phyloP scores from a whole-genome alignment of 2,888 invertebrate genomes.

The Hirtodrosophila trivittata region DNA sequence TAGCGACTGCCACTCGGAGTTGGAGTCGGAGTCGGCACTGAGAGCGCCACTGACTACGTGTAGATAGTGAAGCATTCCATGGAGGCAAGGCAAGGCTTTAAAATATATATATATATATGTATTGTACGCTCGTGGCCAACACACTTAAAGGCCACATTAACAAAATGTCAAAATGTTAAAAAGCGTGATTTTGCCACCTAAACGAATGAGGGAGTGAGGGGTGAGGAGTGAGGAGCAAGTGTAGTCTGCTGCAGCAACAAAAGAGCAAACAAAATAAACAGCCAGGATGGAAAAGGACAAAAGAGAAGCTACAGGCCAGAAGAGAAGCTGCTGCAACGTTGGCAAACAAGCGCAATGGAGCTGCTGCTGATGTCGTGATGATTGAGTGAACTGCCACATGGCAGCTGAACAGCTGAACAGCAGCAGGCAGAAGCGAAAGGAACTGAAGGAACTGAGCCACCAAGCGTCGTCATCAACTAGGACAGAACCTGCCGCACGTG shows the following conservation, averaged over 20 bases:
- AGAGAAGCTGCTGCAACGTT: conserved; percentile 22
- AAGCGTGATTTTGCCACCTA: conserved; percentile 72
- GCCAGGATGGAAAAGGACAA: conserved; percentile 4
- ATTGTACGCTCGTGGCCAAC: conserved; percentile 16
- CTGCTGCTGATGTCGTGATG: conserved; percentile 64
- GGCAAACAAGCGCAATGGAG: conserved; percentile 70
- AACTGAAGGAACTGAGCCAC: conserved; percentile 5
- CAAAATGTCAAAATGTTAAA: conserved; percentile 77
- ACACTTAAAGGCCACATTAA: conserved; percentile 73
- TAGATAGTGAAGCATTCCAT: conserved; percentile 10
- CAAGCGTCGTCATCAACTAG: conserved; percentile 40
- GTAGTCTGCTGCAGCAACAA: conserved; percentile 35
- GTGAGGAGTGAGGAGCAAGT: conserved; percentile 9
- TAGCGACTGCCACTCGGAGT: conserved; percentile 28
- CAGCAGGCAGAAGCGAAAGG: conserved; percentile 9
- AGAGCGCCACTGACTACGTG: conserved; percentile 1
- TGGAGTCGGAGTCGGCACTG: too few species aligned
- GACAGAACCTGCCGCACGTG: conserved; percentile 71
- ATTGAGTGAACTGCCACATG: conserved; percentile 79
- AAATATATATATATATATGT: not conserved
- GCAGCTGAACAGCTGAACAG: conserved; percentile 41
- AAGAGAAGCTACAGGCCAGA: not conserved
- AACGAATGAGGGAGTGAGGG: conserved; percentile 7
- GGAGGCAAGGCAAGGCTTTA: conserved; percentile 1
- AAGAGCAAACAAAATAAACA: conserved; percentile 43